Percentiles rank a stretch among this genome's conserved stretches.
Evolutionary conservation across 2,113 vertebrate species (phyloP).

Genomic region (Pluvialis apricaria): DNA sequence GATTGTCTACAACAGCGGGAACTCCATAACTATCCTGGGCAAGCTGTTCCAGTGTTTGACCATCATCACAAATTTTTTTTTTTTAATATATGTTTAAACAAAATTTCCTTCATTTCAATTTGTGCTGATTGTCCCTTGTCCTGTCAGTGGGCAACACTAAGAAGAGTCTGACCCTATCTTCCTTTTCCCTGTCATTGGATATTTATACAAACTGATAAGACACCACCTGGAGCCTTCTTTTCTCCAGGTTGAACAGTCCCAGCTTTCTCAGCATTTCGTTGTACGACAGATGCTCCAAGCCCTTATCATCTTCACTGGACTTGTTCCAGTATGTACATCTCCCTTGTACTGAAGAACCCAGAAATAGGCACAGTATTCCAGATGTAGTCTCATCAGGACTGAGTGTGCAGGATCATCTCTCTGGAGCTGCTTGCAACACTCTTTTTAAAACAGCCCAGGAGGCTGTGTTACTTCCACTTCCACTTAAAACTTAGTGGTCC

Average conservation of each 20-base stretch:
- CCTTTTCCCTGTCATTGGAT: not conserved
- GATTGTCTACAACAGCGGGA: not conserved
- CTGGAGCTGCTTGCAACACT: not conserved
- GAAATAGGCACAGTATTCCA: not conserved
- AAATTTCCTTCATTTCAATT: not conserved
- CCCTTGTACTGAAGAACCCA: not conserved
- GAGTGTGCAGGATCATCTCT: not conserved
- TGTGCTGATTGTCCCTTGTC: not conserved
- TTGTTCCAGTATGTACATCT: not conserved
- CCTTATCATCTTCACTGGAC: not conserved
- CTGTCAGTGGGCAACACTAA: not conserved
- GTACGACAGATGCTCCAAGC: not conserved
- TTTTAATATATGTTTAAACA: not conserved
- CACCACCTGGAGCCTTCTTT: not conserved
- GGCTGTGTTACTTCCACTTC: not conserved
- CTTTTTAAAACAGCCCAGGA: not conserved
- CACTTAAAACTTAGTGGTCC: not conserved
- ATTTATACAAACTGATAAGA: not conserved
- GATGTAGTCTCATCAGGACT: not conserved
- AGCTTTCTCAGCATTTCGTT: not conserved
- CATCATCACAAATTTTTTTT: not conserved
- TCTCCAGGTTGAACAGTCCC: not conserved
- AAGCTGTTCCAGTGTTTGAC: not conserved
- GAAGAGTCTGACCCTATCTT: not conserved
- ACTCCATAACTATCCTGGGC: not conserved